Percentiles rank a stretch among this genome's conserved stretches.
Evolutionary conservation across 2,113 vertebrate genomes (phyloP).

Genomic region (Irena cyanogastra): DNA sequence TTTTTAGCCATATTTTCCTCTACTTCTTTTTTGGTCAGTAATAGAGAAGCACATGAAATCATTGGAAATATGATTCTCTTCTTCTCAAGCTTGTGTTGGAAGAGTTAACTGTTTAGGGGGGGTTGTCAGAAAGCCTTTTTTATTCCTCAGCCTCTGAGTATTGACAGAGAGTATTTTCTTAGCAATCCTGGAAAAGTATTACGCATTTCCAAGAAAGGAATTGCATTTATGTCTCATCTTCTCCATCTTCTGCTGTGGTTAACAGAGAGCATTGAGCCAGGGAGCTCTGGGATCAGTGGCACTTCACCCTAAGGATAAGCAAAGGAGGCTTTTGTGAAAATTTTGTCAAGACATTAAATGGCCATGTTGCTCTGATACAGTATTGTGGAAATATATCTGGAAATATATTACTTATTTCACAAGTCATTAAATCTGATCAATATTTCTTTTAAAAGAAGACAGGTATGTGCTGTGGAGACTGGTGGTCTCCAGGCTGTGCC

Average conservation of each 20-base stretch:
- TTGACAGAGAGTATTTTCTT: not conserved
- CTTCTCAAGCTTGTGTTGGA: not conserved
- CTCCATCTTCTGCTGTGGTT: not conserved
- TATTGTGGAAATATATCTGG: not conserved
- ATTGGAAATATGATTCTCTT: not conserved
- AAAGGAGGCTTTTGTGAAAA: not conserved
- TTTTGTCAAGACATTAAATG: not conserved
- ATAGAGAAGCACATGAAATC: not conserved
- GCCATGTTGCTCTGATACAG: not conserved
- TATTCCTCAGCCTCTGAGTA: not conserved
- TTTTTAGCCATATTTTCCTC: not conserved
- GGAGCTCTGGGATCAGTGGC: not conserved
- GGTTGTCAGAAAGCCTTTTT: not conserved
- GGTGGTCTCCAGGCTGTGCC: not conserved
- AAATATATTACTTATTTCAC: not conserved
- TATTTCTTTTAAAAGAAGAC: not conserved
- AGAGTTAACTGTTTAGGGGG: not conserved
- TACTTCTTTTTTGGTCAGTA: not conserved
- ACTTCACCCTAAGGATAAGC: not conserved
- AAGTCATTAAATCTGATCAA: not conserved
- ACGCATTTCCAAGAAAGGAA: not conserved
- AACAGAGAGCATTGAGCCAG: rapidly evolving
- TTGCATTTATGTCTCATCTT: not conserved
- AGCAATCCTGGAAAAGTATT: not conserved
- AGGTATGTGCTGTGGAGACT: not conserved